Evolutionary conservation across 2,113 vertebrate species (phyloP).

Genomic region (Rhabdomys dilectus): DNA sequence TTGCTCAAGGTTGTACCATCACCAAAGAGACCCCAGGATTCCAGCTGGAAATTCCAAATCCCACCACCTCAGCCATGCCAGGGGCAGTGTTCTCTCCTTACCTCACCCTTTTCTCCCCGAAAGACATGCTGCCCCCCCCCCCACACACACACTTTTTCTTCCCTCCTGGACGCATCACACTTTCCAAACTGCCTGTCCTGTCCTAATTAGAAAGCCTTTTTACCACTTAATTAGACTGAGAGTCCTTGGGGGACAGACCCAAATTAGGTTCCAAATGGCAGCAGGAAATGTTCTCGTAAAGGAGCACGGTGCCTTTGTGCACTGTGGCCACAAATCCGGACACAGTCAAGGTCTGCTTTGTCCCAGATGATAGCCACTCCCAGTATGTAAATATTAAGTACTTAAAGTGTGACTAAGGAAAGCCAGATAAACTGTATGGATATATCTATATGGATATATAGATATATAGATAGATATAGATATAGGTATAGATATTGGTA

Average conservation of each 20-base stretch:
- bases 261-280: slow-evolving; percentile 55
- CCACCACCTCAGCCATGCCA: background rate
- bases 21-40: background rate
- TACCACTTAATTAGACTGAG: slow-evolving; percentile 62
- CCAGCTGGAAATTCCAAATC: background rate
- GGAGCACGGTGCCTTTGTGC: background rate
- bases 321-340: background rate
- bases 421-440: background rate
- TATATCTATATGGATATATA: too few relatives aligned
- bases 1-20: background rate
- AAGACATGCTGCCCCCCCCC: slow-evolving; percentile 18
- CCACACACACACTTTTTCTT: background rate
- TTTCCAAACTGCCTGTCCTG: slow-evolving; percentile 83
- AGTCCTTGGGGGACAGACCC: slow-evolving; percentile 74
- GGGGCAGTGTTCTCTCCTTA: fast-evolving
- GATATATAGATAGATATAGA: too few relatives aligned
- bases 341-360: background rate
- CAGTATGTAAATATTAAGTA: background rate
- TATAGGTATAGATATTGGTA: too few relatives aligned
- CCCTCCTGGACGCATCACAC: slow-evolving; percentile 42
- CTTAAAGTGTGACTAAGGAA: background rate
- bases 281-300: background rate
- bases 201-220: slow-evolving; percentile 80
- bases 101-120: background rate
- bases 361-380: background rate